Conservation (phyloP, 2,113 vertebrate species). For the Hippocampus guttulatus region DNA sequence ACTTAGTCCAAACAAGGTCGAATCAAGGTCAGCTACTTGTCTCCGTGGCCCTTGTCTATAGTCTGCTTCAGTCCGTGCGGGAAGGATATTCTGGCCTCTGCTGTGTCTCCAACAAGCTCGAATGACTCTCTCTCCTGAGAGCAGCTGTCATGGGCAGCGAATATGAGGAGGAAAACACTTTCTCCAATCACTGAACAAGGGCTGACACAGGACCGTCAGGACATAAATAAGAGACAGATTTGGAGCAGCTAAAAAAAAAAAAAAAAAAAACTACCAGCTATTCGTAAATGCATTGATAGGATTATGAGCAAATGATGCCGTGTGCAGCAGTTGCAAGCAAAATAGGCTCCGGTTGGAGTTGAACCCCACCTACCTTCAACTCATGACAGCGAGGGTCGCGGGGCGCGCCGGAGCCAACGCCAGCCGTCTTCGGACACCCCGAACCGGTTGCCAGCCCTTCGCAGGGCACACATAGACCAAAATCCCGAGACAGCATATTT, state of each 20-base stretch:
- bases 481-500: slow-evolving; percentile 8
- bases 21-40: slow-evolving; percentile 70
- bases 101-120: slow-evolving; percentile 71
- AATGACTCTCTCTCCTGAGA: slow-evolving; percentile 79
- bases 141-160: slow-evolving; percentile 76
- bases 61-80: slow-evolving; percentile 53
- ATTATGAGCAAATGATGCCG: slow-evolving; percentile 39
- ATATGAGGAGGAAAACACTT: slow-evolving; percentile 38
- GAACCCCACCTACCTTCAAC: slow-evolving; percentile 37
- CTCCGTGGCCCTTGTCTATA: slow-evolving; percentile 39
- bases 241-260: slow-evolving; percentile 10
- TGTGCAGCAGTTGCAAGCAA: slow-evolving; percentile 43
- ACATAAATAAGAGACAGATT: slow-evolving; percentile 34
- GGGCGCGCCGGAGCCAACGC: no score
- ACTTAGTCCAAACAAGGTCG: slow-evolving; percentile 73
- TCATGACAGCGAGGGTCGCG: slow-evolving; percentile 19
- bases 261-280: slow-evolving; percentile 9
- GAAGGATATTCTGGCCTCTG: slow-evolving; percentile 67
- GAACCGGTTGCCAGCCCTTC: no score
- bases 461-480: no score
- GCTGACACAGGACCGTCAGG: slow-evolving; percentile 52
- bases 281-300: slow-evolving; percentile 35
- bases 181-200: slow-evolving; percentile 20
- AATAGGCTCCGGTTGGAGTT: slow-evolving; percentile 54
- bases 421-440: no score